Percentiles rank a stretch among this genome's conserved stretches.
These are phyloP conservation scores for Philereme vetulata DNA, from an alignment of 2,888 invertebrate species.

Conservation along the genomic window DNA sequence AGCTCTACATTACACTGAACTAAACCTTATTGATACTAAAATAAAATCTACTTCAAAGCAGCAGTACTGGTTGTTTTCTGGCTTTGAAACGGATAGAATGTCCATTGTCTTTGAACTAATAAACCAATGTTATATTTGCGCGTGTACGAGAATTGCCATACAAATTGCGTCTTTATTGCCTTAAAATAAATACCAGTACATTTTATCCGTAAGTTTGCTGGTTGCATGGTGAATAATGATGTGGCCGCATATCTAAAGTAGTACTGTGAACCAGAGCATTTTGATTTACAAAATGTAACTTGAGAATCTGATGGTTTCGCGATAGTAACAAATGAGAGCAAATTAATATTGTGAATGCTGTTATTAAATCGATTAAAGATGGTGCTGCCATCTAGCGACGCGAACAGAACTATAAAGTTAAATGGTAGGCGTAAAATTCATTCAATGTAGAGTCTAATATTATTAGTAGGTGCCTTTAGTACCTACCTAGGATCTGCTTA, in stretches of 20 bases:
- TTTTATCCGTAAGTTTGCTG: constrained; percentile 28
- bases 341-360: neutral
- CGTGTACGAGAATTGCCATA: constrained; percentile 37
- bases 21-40: constrained; percentile 29
- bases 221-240: constrained; percentile 68
- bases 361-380: neutral
- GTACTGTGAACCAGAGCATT: constrained; percentile 57
- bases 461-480: too few relatives aligned
- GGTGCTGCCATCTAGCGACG: neutral
- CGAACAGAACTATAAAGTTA: too few relatives aligned
- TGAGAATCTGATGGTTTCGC: constrained; percentile 36
- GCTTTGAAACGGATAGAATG: constrained; percentile 59
- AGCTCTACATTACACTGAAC: constrained; percentile 33
- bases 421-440: too few relatives aligned
- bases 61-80: constrained; percentile 11
- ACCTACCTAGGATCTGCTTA: too few relatives aligned
- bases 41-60: constrained; percentile 34
- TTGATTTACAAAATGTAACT: constrained; percentile 53
- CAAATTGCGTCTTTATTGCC: constrained; percentile 35
- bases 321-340: constrained; percentile 1
- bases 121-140: constrained; percentile 41
- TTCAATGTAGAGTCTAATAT: too few relatives aligned
- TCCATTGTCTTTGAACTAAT: constrained; percentile 64
- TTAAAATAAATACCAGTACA: constrained; percentile 6
- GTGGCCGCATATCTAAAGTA: constrained; percentile 57